A percentile compares a stretch with the other conserved stretches of the same genome.
phyloP scores from a whole-genome alignment of 1,140 invertebrate species.

The Zelostemma sp. region DNA sequence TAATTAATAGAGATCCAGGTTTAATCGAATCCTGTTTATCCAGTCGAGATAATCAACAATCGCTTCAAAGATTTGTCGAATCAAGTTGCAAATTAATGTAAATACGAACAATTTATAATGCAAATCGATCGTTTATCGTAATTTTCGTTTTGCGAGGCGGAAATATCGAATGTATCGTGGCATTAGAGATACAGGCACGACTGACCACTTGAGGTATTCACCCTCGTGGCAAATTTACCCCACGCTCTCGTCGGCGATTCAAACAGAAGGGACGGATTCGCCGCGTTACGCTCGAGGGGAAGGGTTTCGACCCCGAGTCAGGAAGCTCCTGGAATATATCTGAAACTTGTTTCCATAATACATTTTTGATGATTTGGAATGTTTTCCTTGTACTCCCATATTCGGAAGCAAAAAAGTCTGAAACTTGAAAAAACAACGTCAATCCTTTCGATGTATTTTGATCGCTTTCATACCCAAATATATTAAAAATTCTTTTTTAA shows the following conservation, averaged over 20 bases:
- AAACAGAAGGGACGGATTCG: background rate
- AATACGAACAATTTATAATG: background rate
- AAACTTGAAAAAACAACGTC: too few species aligned
- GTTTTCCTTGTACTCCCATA: background rate
- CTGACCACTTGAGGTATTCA: slow-evolving; percentile 9
- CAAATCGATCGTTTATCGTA: background rate
- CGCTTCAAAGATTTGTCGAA: too few species aligned
- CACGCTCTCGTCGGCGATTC: background rate
- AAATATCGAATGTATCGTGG: background rate
- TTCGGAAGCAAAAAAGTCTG: too few species aligned
- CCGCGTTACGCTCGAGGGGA: slow-evolving; percentile 2
- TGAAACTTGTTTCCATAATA: slow-evolving; percentile 14
- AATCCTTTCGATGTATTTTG: background rate
- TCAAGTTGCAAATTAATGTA: background rate
- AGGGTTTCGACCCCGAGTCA: slow-evolving; percentile 10
- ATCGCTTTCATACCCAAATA: too few species aligned
- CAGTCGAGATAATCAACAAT: too few species aligned
- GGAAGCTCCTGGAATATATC: background rate
- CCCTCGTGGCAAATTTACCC: slow-evolving; percentile 3
- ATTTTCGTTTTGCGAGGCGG: background rate
- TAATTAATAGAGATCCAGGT: background rate
- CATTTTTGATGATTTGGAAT: background rate
- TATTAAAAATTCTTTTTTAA: too few species aligned
- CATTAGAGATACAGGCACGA: background rate
- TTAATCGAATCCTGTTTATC: too few species aligned